Percentiles rank a stretch among this genome's conserved stretches.
Evolutionary conservation across 1,140 invertebrate species (phyloP).

Genomic region (Globodera rostochiensis): DNA sequence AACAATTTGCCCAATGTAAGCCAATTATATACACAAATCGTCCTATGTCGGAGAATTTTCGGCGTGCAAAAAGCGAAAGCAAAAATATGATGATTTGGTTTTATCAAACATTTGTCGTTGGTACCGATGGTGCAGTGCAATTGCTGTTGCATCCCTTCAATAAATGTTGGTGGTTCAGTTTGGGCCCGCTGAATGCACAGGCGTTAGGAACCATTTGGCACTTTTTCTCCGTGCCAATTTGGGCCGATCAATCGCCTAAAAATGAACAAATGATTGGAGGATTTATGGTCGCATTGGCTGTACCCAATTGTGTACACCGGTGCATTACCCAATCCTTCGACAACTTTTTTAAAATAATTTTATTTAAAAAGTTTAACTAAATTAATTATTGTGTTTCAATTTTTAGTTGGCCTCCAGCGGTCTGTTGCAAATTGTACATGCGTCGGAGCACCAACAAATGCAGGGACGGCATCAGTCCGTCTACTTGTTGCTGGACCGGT

Average conservation of each 20-base stretch:
- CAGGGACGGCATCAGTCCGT: constrained; percentile 52
- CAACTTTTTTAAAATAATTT: constrained; percentile 21
- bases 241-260: constrained; percentile 63
- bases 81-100: background rate
- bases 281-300: constrained; percentile 21
- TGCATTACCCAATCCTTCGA: constrained; percentile 20
- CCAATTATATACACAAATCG: background rate
- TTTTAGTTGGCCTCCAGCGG: constrained; percentile 60
- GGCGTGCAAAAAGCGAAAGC: background rate
- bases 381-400: background rate
- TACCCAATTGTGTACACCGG: background rate
- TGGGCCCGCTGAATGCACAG: background rate
- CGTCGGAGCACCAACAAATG: constrained; percentile 39
- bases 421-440: constrained; percentile 54
- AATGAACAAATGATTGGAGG: background rate
- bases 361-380: background rate
- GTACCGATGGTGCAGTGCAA: background rate
- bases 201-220: constrained; percentile 11
- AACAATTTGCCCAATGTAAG: background rate
- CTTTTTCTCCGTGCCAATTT: background rate
- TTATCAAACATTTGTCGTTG: background rate
- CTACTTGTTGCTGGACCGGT: constrained; percentile 59
- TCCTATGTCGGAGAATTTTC: too few relatives aligned
- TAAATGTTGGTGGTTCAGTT: background rate
- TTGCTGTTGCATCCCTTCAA: too few relatives aligned